A percentile compares a stretch with the other conserved stretches of the same genome.
Evolutionary conservation across 2,797 vertebrate species (phyloP).

Genomic region (Garrulus glandarius): DNA sequence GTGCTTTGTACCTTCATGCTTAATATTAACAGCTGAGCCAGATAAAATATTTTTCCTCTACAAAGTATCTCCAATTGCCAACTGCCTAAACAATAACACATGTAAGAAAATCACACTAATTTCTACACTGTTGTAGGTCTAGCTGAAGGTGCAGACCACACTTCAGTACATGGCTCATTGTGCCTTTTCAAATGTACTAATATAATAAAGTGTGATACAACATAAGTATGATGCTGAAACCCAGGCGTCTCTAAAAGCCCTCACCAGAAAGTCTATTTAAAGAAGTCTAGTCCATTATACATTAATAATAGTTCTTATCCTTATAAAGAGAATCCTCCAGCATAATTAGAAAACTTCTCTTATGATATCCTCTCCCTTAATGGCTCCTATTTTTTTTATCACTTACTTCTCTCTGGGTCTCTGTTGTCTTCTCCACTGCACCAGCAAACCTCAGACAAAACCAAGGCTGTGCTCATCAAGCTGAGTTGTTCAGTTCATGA

Average conservation of each 20-base stretch:
- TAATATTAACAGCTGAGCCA: neutral
- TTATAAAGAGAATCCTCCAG: neutral
- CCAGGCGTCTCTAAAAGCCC: neutral
- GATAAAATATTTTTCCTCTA: neutral
- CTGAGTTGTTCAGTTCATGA: neutral
- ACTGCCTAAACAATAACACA: neutral
- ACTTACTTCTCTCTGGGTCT: neutral
- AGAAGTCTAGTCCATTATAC: neutral
- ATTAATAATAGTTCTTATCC: neutral
- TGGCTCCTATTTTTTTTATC: neutral
- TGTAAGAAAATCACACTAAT: conserved; percentile 5
- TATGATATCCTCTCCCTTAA: neutral
- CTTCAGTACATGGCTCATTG: neutral
- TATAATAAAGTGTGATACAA: neutral
- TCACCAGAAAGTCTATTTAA: neutral
- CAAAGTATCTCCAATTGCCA: neutral
- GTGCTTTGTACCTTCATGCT: neutral
- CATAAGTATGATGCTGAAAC: neutral
- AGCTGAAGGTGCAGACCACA: neutral
- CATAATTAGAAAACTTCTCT: neutral
- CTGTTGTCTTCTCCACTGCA: neutral
- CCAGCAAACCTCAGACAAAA: neutral
- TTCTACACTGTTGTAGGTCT: neutral
- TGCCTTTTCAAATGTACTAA: neutral
- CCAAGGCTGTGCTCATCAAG: neutral